Conservation (phyloP, 2,888 invertebrate genomes). For the Epiblema foenella region DNA sequence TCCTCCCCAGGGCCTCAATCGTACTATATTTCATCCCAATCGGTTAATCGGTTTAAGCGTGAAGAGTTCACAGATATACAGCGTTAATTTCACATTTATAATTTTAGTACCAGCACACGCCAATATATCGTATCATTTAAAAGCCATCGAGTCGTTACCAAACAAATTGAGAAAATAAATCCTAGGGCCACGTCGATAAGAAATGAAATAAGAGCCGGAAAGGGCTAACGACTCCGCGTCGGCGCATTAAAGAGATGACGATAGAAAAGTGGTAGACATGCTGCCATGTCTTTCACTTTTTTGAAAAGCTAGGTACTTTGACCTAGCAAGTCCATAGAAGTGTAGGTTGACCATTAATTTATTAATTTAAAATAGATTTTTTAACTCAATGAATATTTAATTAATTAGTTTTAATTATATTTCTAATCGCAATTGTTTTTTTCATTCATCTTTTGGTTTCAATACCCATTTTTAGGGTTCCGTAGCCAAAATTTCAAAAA, state of each 20-base stretch:
- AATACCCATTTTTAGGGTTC: too few relatives aligned
- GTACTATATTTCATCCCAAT: too few relatives aligned
- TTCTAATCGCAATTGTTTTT: too few relatives aligned
- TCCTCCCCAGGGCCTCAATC: too few relatives aligned
- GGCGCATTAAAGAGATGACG: slow-evolving; percentile 58
- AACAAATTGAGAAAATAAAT: slow-evolving; percentile 36
- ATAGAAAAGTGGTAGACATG: slow-evolving; percentile 57
- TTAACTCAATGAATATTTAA: too few relatives aligned
- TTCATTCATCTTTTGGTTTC: too few relatives aligned
- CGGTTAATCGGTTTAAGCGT: too few relatives aligned
- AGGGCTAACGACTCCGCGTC: slow-evolving; percentile 49
- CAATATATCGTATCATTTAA: slow-evolving; percentile 27
- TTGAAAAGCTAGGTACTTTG: slow-evolving; percentile 59
- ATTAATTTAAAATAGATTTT: neutral
- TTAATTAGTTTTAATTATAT: too few relatives aligned
- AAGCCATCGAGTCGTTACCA: slow-evolving; percentile 29
- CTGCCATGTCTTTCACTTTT: too few relatives aligned
- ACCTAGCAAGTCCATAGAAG: slow-evolving; percentile 57
- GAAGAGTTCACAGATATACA: too few relatives aligned
- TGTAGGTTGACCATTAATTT: slow-evolving; percentile 48
- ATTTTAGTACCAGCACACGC: slow-evolving; percentile 20
- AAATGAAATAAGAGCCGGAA: slow-evolving; percentile 46
- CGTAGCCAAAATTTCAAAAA: too few relatives aligned
- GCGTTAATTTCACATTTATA: too few relatives aligned
- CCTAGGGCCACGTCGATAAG: slow-evolving; percentile 30